phyloP scores from a whole-genome alignment of 2,797 vertebrate genomes.

The Arctocebus calabarensis region DNA sequence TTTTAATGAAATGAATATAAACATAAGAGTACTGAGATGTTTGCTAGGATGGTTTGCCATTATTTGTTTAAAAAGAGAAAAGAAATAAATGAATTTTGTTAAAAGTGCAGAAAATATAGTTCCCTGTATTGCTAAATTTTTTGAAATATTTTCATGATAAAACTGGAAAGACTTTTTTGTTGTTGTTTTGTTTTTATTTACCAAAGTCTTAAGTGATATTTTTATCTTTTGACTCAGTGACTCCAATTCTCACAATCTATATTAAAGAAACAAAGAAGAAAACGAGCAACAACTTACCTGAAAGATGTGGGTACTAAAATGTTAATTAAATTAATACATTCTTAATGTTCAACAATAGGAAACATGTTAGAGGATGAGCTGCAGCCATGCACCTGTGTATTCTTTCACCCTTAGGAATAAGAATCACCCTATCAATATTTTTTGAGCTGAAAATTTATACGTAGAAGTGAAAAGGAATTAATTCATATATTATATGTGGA shows the following conservation, averaged over 20 bases:
- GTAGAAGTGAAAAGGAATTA: not conserved
- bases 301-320: not conserved
- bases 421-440: not conserved
- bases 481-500: not conserved
- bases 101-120: not conserved
- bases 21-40: not conserved
- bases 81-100: not conserved
- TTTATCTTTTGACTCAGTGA: not conserved
- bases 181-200: not conserved
- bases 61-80: not conserved
- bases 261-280: not conserved
- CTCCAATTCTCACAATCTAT: not conserved
- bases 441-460: not conserved
- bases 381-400: not conserved
- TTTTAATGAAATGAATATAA: not conserved
- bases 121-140: not conserved
- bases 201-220: slow-evolving; percentile 8
- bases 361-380: not conserved
- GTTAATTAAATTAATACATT: not conserved
- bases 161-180: not conserved
- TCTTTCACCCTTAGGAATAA: not conserved
- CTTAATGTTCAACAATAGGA: not conserved
- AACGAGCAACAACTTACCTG: not conserved
- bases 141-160: not conserved
- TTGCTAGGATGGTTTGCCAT: not conserved